A percentile compares a stretch with the other conserved stretches of the same genome.
Evolutionary conservation across 2,113 vertebrate genomes (phyloP).

Genomic region (Raja brachyura): DNA sequence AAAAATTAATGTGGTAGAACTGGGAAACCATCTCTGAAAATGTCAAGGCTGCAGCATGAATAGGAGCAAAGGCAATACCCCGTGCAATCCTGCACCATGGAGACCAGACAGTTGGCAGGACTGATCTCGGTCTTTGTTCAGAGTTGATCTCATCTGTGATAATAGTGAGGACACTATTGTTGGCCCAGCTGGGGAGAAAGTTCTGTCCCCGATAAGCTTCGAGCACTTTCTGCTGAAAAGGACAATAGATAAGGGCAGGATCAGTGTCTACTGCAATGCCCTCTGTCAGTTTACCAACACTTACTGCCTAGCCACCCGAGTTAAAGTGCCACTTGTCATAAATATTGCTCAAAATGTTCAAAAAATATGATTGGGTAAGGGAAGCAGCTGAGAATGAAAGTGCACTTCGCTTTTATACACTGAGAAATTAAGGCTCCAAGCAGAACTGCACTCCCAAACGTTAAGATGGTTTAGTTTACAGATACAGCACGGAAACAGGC

Average conservation of each 20-base stretch:
- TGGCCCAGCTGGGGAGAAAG: not conserved
- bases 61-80: not conserved
- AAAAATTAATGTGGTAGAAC: not conserved
- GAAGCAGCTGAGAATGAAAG: not conserved
- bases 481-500: no score
- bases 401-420: not conserved
- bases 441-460: not conserved
- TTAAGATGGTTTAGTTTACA: no score
- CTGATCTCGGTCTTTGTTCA: not conserved
- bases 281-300: not conserved
- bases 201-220: not conserved
- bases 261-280: not conserved
- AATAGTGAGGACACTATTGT: not conserved
- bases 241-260: not conserved
- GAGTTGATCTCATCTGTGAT: not conserved
- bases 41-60: not conserved
- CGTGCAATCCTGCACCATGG: not conserved
- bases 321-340: not conserved
- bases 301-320: not conserved
- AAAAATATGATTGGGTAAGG: not conserved
- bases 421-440: not conserved
- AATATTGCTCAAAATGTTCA: not conserved
- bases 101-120: not conserved
- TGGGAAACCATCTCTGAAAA: not conserved
- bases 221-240: slow-evolving; percentile 9